Base-by-base conservation (phyloP, 2,797 vertebrate species). In the Macroramphosus scolopax region DNA sequence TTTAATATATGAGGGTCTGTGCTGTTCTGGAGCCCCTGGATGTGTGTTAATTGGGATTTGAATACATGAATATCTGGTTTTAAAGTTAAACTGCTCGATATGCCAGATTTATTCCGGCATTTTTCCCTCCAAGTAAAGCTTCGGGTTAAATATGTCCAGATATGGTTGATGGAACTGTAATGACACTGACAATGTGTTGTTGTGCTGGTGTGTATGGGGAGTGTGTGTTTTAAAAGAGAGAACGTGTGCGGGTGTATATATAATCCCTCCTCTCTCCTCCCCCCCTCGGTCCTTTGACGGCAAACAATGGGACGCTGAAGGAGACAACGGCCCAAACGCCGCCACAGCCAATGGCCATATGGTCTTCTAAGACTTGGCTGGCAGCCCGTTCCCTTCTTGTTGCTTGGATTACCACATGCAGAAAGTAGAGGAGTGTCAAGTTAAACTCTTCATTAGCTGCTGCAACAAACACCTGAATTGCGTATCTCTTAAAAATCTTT, bases 261-360 rank as follows among this genome's bases (percentile, higher is more conserved):
- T 78, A 82, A 84, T 73, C 77, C 74, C 64, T 68, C 60, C 51
- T 12, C 50, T n/a, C n/a, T n/a, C n/a, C 49, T 18, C 29, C 51
- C 63, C 50, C 46, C 28, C 20, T 2, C 14, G 22, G 52, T 68
- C 64, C 47, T 84, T 84, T 84, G 75, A 83, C 64, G 70, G 64
- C 56, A 82, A 83, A 88, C 83, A 87, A 88, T 79, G 50, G 75
- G 74, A 74, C 55, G 59, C 71, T 79, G 71, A 76, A 74, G 72
- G 70, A 76, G 74, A 84, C 82, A 82, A 84, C 77, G 68, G 71
- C 68, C 66, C 68, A 42, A 82, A 80, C 68, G 58, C 70, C 24
- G 17, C 66, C 49, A 43, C 67, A 73, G 75, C 67, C 51, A 54
- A 40, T 43, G 63, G 68, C 78, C 84, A 84, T 87, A 82, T 86